Evolutionary conservation across 1,140 invertebrate species (phyloP).

Genomic region (Penaeus vannamei): DNA sequence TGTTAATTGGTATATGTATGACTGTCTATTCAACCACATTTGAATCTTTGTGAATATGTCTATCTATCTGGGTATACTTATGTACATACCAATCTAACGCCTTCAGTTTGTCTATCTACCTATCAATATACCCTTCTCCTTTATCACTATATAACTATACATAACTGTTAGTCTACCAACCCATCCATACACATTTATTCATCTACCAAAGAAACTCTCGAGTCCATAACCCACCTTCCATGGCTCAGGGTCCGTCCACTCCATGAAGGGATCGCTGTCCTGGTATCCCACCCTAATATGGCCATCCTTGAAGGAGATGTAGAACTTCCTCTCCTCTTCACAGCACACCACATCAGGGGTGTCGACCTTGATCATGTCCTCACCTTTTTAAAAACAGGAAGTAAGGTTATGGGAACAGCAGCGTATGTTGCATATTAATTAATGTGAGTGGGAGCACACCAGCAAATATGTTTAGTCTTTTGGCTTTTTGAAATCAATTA

Average conservation of each 20-base stretch:
- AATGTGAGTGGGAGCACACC: too few relatives aligned
- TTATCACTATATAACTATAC: background rate
- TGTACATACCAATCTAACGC: too few relatives aligned
- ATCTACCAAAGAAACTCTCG: background rate
- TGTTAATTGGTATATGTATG: too few relatives aligned
- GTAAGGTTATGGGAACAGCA: too few relatives aligned
- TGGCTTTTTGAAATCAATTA: too few relatives aligned
- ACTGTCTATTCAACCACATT: too few relatives aligned
- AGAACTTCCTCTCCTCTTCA: constrained; percentile 60
- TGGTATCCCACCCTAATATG: constrained; percentile 61
- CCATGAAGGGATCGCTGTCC: constrained; percentile 65
- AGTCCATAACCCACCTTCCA: constrained; percentile 50
- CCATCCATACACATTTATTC: background rate
- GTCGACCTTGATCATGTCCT: constrained; percentile 60
- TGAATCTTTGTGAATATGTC: too few relatives aligned
- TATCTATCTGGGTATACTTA: too few relatives aligned
- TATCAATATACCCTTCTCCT: too few relatives aligned
- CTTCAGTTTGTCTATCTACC: too few relatives aligned
- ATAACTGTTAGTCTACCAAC: background rate
- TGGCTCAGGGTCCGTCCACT: constrained; percentile 66
- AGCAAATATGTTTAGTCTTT: too few relatives aligned
- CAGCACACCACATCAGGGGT: constrained; percentile 59
- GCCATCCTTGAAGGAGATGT: constrained; percentile 52
- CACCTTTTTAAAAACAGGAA: constrained; percentile 32
- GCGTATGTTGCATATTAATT: too few relatives aligned